Evolutionary conservation across 92 coral and sea anemone genomes (phyloP).

Genomic region (Porites lobata): DNA sequence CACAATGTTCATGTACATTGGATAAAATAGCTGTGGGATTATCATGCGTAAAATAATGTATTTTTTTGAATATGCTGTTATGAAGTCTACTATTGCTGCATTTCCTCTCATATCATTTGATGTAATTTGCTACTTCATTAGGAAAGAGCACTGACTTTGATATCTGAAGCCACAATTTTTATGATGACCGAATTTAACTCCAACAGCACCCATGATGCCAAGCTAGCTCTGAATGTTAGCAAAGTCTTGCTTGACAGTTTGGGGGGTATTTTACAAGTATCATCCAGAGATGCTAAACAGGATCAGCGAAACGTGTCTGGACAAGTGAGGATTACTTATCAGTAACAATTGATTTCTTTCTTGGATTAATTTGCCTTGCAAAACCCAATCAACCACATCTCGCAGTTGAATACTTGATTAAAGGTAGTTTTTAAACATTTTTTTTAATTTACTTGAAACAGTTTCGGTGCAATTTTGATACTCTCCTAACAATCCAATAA

Average conservation of each 20-base stretch:
- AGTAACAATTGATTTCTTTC: background rate
- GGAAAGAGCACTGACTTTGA: slow-evolving; percentile 65
- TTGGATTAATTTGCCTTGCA: background rate
- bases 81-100: too few relatives aligned
- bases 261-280: slow-evolving; percentile 64
- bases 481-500: too few relatives aligned
- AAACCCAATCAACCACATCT: too few relatives aligned
- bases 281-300: slow-evolving; percentile 57
- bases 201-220: slow-evolving; percentile 52
- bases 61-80: too few relatives aligned
- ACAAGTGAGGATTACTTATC: background rate
- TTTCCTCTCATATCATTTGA: background rate
- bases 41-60: too few relatives aligned
- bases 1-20: background rate
- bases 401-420: too few relatives aligned
- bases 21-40: too few relatives aligned
- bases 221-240: slow-evolving; percentile 60
- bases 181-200: slow-evolving; percentile 58
- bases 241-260: slow-evolving; percentile 65
- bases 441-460: too few relatives aligned
- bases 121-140: background rate
- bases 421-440: too few relatives aligned
- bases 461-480: too few relatives aligned
- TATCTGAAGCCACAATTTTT: slow-evolving; percentile 66
- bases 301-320: background rate